Percentiles rank a stretch among this genome's conserved stretches.
phyloP scores from a whole-genome alignment of 2,797 vertebrate genomes.

The Arctocebus calabarensis region DNA sequence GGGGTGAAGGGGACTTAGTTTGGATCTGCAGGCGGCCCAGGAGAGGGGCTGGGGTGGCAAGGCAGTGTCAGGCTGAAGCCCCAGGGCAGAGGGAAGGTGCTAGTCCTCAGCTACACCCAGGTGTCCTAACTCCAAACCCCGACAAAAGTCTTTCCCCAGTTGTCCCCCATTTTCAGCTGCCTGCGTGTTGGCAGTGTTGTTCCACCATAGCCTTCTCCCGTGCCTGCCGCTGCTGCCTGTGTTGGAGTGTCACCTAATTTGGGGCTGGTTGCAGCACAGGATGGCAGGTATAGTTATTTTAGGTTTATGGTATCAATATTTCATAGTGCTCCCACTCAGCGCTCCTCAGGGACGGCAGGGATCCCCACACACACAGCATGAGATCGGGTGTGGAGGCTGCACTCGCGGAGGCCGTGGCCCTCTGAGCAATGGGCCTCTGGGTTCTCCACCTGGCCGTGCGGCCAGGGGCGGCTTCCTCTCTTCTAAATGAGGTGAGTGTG shows the following conservation, averaged over 20 bases:
- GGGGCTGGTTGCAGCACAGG: neutral
- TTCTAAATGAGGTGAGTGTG: neutral
- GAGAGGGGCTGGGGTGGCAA: accelerated
- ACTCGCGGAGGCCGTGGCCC: accelerated
- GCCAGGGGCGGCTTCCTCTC: neutral
- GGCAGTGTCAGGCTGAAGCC: neutral
- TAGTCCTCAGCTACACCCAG: neutral
- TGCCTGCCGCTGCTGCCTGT: neutral
- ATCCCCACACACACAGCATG: neutral
- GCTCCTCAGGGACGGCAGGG: neutral
- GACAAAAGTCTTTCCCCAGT: neutral
- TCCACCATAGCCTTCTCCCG: neutral
- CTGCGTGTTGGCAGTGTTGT: neutral
- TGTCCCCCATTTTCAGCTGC: no score
- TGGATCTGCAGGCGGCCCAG: neutral
- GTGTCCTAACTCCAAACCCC: neutral
- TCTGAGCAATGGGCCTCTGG: neutral
- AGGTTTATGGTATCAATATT: constrained; percentile 7
- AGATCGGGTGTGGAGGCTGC: neutral
- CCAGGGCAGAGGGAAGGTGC: neutral
- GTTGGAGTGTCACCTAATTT: neutral
- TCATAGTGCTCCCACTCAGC: constrained; percentile 18
- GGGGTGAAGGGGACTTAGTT: neutral
- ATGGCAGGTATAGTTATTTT: neutral
- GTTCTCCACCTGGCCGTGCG: neutral